phyloP scores from a whole-genome alignment of 2,113 vertebrate species.

The Nycticebus coucang region DNA sequence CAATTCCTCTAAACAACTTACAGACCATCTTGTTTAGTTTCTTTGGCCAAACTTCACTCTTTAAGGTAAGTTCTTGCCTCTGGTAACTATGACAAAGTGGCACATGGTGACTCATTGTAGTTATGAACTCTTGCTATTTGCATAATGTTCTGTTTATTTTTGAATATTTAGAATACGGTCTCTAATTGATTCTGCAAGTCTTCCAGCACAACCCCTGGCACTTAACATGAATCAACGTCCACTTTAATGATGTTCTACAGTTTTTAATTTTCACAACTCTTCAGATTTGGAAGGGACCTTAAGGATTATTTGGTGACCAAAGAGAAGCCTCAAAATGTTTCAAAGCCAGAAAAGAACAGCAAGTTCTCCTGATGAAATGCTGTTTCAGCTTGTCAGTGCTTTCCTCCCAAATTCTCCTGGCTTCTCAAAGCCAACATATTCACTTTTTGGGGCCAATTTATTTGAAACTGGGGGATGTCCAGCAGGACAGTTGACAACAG shows the following conservation, averaged over 20 bases:
- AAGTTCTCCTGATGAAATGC: constrained; percentile 20
- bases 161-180: constrained; percentile 59
- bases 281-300: constrained; percentile 45
- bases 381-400: not conserved
- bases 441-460: not conserved
- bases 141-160: constrained; percentile 69
- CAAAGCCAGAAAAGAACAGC: constrained; percentile 26
- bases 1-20: constrained; percentile 71
- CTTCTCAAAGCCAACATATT: not conserved
- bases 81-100: constrained; percentile 38
- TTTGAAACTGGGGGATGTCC: not conserved
- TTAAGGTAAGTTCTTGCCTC: constrained; percentile 86
- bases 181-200: constrained; percentile 62
- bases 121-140: constrained; percentile 68
- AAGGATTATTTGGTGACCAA: constrained; percentile 57
- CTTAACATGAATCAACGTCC: constrained; percentile 48
- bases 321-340: not conserved
- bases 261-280: constrained; percentile 58
- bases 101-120: constrained; percentile 63
- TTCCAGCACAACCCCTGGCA: constrained; percentile 47
- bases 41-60: constrained; percentile 88
- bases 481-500: not conserved
- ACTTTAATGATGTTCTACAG: constrained; percentile 55
- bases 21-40: constrained; percentile 93
- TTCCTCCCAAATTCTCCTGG: not conserved